phyloP scores from a whole-genome alignment of 2,113 vertebrate genomes.

The Strix aluco region DNA sequence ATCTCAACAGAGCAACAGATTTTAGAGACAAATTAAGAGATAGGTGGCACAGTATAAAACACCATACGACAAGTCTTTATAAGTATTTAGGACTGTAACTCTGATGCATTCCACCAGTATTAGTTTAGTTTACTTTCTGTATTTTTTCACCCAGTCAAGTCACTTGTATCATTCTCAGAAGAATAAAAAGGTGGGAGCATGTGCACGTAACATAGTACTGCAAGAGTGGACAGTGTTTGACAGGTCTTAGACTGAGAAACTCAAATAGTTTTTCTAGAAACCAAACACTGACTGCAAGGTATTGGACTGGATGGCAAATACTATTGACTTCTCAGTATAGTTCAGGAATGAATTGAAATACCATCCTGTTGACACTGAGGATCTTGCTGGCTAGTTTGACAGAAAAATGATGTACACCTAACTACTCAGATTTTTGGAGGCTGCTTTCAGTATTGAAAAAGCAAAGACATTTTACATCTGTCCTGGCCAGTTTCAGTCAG shows the following conservation, averaged over 20 bases:
- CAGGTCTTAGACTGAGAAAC: neutral
- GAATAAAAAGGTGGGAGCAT: neutral
- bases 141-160: neutral
- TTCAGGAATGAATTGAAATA: neutral
- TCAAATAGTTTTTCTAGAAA: neutral
- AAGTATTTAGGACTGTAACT: neutral
- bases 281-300: neutral
- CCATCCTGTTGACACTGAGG: neutral
- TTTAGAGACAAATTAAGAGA: neutral
- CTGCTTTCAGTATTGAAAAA: neutral
- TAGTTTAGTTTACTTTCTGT: neutral
- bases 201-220: neutral
- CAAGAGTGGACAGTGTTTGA: neutral
- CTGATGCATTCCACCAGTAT: accelerated
- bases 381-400: neutral
- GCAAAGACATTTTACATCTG: neutral
- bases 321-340: neutral
- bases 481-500: neutral
- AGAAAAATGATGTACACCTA: neutral
- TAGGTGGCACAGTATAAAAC: neutral
- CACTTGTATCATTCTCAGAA: neutral
- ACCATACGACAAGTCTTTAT: neutral
- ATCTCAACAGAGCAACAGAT: neutral
- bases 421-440: neutral
- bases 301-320: neutral